Percentiles rank a stretch among this genome's conserved stretches.
These are phyloP conservation scores for Incurvaria masculella DNA, from an alignment of 2,888 invertebrate species.

Conservation along the genomic window DNA sequence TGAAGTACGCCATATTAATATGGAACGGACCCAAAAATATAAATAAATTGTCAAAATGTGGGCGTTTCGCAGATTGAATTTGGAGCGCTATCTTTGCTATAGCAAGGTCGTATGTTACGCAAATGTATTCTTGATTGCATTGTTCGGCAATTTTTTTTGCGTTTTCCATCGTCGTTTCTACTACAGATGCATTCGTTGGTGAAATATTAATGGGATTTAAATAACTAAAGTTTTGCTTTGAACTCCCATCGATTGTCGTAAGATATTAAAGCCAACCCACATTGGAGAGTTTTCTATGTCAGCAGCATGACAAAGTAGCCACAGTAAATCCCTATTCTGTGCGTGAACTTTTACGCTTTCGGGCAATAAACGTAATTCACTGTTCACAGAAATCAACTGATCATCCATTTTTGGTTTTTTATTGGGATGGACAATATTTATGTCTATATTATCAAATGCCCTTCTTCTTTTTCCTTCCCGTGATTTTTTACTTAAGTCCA, in stretches of 20 bases:
- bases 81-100: constrained; percentile 16
- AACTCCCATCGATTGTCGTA: constrained; percentile 7
- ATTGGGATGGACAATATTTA: constrained; percentile 2
- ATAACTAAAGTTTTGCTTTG: constrained; percentile 20
- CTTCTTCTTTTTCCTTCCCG: constrained; percentile 13
- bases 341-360: too few species aligned
- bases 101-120: constrained; percentile 11
- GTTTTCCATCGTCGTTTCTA: constrained; percentile 19
- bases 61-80: constrained; percentile 14
- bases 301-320: constrained; percentile 7
- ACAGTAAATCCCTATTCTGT: constrained; percentile 4
- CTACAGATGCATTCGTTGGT: constrained; percentile 20
- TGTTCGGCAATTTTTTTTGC: constrained; percentile 17
- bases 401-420: constrained; percentile 3
- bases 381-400: background rate
- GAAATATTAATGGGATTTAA: constrained; percentile 21
- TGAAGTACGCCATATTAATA: constrained; percentile 14
- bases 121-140: constrained; percentile 13
- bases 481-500: constrained; percentile 15
- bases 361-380: background rate
- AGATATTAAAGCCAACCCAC: constrained; percentile 20
- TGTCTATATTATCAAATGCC: constrained; percentile 13
- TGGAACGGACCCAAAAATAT: constrained; percentile 9
- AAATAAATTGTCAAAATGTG: constrained; percentile 13
- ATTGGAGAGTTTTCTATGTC: constrained; percentile 13